Percentiles rank a stretch among this genome's conserved stretches.
Conservation (phyloP, 2,113 vertebrate genomes). For the Elgaria multicarinata region DNA sequence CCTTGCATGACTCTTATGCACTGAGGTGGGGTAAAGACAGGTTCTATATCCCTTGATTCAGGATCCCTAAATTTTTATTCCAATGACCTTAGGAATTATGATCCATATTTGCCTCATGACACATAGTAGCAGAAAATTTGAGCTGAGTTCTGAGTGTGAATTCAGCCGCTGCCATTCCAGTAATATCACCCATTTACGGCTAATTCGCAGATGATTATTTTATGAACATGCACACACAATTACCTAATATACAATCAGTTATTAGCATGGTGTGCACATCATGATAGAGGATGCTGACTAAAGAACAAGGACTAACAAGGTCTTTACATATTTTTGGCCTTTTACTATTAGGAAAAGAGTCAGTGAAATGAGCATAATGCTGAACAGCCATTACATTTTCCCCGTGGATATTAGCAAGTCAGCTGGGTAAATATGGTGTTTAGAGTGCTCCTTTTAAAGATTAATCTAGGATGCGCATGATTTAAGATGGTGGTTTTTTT, state of each 20-base stretch:
- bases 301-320: neutral
- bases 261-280: neutral
- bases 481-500: neutral
- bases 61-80: too few relatives aligned
- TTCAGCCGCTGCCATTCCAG: neutral
- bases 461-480: neutral
- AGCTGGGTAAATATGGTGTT: neutral
- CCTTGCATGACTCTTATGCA: too few relatives aligned
- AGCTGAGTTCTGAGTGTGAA: neutral
- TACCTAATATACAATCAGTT: neutral
- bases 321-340: neutral
- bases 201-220: neutral
- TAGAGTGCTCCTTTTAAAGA: neutral
- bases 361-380: neutral
- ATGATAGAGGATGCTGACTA: neutral
- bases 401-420: neutral
- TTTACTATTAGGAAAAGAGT: neutral
- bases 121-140: too few relatives aligned
- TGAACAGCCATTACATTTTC: neutral
- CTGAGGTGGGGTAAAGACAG: too few relatives aligned
- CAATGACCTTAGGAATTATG: too few relatives aligned
- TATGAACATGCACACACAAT: neutral
- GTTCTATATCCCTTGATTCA: too few relatives aligned
- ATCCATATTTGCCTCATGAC: too few relatives aligned
- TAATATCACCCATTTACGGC: neutral